Conservation (phyloP, 2,113 vertebrate genomes). For the Mus spicilegus region DNA sequence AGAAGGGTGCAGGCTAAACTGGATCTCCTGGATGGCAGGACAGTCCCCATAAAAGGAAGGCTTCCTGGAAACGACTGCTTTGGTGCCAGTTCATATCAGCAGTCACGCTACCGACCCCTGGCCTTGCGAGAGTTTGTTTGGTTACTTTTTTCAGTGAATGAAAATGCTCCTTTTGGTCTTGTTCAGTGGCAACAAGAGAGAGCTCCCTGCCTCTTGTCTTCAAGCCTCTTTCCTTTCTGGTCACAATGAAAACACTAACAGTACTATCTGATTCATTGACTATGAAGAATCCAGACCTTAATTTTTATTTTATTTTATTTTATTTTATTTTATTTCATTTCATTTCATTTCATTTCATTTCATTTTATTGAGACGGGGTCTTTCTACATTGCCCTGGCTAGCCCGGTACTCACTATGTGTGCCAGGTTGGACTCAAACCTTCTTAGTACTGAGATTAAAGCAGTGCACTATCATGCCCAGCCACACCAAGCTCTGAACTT, state of each 20-base stretch:
- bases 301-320: not conserved
- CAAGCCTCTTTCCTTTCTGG: not conserved
- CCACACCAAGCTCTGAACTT: not conserved
- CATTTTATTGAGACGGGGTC: not conserved
- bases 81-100: not conserved
- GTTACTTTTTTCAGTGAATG: not conserved
- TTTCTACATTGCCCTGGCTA: not conserved
- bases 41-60: fast-evolving
- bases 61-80: not conserved
- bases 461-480: not conserved
- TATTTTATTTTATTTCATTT: not conserved
- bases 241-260: not conserved
- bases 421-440: not conserved
- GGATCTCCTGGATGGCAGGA: not conserved
- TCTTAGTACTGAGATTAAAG: not conserved
- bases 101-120: not conserved
- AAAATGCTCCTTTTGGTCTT: no score
- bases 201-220: not conserved
- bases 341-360: not conserved
- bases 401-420: not conserved
- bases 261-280: not conserved
- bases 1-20: not conserved
- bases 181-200: not conserved
- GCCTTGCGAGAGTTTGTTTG: not conserved
- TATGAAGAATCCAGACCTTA: not conserved